These are phyloP conservation scores for Glyphotaelius pellucidus DNA, from an alignment of 2,888 invertebrate genomes.

Conservation along the genomic window DNA sequence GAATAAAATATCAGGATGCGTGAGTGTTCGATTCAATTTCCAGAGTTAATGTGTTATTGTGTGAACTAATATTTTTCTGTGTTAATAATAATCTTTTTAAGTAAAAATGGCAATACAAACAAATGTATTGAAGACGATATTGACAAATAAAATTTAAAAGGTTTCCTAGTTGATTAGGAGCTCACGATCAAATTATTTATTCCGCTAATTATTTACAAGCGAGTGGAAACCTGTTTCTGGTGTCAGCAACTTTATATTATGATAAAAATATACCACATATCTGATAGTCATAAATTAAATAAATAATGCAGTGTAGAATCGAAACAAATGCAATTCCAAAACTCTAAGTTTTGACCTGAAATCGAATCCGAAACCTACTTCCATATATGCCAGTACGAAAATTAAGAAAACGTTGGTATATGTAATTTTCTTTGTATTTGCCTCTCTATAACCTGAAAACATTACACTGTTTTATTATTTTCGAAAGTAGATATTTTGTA, in stretches of 20 bases:
- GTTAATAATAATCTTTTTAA: not conserved
- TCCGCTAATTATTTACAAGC: not conserved
- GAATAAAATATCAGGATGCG: not conserved
- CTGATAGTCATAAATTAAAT: not conserved
- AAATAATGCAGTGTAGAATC: not conserved
- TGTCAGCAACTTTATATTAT: not conserved
- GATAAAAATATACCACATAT: not conserved
- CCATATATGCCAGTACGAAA: not conserved
- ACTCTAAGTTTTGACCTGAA: not conserved
- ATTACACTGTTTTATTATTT: not conserved
- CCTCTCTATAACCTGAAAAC: not conserved
- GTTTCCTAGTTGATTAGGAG: not conserved
- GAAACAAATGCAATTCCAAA: not conserved
- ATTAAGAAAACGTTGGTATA: not conserved
- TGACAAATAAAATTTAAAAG: not conserved
- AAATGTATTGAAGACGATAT: not conserved
- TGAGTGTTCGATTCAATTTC: not conserved
- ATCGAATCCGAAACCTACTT: not conserved
- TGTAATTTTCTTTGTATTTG: not conserved
- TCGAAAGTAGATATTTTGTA: not conserved
- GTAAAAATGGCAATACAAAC: not conserved
- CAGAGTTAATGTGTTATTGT: not conserved
- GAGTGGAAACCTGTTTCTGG: not conserved
- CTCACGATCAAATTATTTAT: not conserved
- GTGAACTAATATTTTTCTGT: not conserved